Conservation (phyloP, 2,888 invertebrate genomes). For the Selenia dentaria region DNA sequence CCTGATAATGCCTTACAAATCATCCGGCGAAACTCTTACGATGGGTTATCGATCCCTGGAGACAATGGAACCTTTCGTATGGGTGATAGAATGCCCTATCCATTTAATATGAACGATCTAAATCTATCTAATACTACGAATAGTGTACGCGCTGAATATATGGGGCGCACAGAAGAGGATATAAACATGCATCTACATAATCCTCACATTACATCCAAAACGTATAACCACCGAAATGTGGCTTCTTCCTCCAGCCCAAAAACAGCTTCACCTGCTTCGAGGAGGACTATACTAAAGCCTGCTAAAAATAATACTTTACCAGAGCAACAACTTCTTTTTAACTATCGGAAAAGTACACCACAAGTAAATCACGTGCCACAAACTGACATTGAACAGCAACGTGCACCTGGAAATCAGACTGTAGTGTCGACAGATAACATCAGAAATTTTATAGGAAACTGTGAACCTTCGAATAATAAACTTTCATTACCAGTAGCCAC, state of each 20-base stretch:
- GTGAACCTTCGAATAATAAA: not conserved
- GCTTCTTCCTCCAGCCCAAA: not conserved
- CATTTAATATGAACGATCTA: not conserved
- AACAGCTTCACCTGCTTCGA: not conserved
- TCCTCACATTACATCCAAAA: not conserved
- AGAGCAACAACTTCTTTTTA: not conserved
- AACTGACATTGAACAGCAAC: not conserved
- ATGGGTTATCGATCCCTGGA: not conserved
- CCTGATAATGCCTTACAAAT: not conserved
- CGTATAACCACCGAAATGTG: not conserved
- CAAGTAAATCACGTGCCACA: not conserved
- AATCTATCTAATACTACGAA: not conserved
- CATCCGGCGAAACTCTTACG: conserved; percentile 7
- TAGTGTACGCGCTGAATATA: not conserved
- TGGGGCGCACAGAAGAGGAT: not conserved
- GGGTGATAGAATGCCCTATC: not conserved
- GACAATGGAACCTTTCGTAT: not conserved
- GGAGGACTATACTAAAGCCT: conserved; percentile 5
- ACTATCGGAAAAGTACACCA: not conserved
- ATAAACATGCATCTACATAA: not conserved
- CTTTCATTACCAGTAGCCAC: not conserved
- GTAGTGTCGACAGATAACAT: not conserved
- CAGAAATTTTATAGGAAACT: not conserved
- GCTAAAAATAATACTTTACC: conserved; percentile 1
- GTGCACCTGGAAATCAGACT: not conserved